phyloP scores from a whole-genome alignment of 2,113 vertebrate species.

The Pyrgilauda ruficollis region DNA sequence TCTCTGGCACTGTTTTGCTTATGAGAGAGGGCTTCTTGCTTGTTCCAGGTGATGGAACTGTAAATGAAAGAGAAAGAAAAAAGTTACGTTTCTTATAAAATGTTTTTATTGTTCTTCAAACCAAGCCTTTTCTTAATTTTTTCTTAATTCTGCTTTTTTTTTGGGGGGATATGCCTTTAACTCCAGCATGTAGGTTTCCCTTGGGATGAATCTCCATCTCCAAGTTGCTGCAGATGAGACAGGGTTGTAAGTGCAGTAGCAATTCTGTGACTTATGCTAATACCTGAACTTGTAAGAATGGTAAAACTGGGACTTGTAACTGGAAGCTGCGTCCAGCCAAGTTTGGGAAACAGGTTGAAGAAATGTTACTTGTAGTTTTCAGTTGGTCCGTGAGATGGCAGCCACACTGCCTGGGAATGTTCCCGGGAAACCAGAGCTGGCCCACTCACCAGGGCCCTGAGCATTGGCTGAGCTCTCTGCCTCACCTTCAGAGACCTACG shows the following conservation, averaged over 20 bases:
- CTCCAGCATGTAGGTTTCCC: not conserved
- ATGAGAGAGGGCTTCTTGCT: not conserved
- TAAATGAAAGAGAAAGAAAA: not conserved
- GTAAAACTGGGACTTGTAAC: not conserved
- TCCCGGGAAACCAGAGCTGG: accelerated
- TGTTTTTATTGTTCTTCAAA: not conserved
- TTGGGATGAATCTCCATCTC: not conserved
- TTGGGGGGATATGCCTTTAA: not conserved
- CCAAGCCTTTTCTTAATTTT: not conserved
- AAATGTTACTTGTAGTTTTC: not conserved
- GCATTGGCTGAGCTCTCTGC: not conserved
- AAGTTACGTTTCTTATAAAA: not conserved
- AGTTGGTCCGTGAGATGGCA: constrained; percentile 19
- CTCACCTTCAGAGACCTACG: not conserved
- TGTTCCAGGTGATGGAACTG: not conserved
- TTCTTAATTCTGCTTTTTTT: not conserved
- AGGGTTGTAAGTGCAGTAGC: not conserved
- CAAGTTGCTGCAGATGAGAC: not conserved
- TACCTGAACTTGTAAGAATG: not conserved
- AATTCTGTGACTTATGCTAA: not conserved
- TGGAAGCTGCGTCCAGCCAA: not conserved
- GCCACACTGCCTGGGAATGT: not conserved
- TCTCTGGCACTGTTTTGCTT: not conserved
- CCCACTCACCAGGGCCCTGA: not conserved
- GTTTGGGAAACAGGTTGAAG: not conserved